These are phyloP conservation scores for Pachliopta kotzebuea DNA, from an alignment of 2,888 invertebrate genomes.

Conservation along the genomic window DNA sequence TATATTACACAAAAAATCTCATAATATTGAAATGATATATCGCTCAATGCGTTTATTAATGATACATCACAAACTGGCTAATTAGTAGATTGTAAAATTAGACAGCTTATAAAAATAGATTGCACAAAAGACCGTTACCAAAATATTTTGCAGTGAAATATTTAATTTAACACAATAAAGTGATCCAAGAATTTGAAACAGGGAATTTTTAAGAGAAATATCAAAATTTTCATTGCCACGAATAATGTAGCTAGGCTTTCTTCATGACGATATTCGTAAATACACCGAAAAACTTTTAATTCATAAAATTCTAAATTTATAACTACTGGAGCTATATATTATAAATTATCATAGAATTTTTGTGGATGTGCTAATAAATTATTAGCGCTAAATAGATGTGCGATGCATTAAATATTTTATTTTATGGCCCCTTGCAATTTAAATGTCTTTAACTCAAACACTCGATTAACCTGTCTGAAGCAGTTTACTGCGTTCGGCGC, in stretches of 20 bases:
- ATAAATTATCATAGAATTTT: conserved; percentile 8
- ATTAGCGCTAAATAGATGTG: conserved; percentile 34
- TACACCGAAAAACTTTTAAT: conserved; percentile 21
- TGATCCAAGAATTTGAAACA: conserved; percentile 23
- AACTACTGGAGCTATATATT: conserved; percentile 22
- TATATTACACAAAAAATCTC: conserved; percentile 74
- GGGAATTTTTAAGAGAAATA: conserved; percentile 22
- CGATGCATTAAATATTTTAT: conserved; percentile 41
- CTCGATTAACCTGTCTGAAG: conserved; percentile 50
- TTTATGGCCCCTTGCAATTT: conserved; percentile 69
- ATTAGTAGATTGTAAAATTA: conserved; percentile 51
- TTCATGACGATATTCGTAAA: conserved; percentile 17
- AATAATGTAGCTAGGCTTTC: conserved; percentile 5
- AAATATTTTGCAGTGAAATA: conserved; percentile 61
- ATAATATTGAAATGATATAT: conserved; percentile 72
- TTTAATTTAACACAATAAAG: conserved; percentile 38
- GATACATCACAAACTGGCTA: conserved; percentile 42
- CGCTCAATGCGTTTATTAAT: conserved; percentile 47
- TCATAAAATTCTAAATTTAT: conserved; percentile 24
- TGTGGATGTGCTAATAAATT: conserved; percentile 21
- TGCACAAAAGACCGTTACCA: conserved; percentile 66
- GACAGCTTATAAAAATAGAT: conserved; percentile 75
- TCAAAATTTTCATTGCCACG: conserved; percentile 14
- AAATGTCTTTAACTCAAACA: conserved; percentile 50
- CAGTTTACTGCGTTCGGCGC: conserved; percentile 48